These are phyloP conservation scores for Eubucco bourcierii DNA, from an alignment of 2,113 vertebrate genomes.

Conservation along the genomic window DNA sequence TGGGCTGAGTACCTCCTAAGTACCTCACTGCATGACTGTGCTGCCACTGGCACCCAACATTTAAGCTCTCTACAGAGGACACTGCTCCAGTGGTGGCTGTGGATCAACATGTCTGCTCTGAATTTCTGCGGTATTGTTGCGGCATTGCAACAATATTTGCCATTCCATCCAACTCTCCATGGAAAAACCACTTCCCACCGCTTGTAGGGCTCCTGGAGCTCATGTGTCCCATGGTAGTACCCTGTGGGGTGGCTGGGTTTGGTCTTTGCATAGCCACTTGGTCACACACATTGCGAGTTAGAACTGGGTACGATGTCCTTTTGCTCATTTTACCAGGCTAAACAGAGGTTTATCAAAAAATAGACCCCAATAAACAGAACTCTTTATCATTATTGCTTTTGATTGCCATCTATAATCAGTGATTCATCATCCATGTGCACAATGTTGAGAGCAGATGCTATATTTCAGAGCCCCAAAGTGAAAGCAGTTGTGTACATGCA, in stretches of 20 bases:
- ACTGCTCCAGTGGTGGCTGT: background rate
- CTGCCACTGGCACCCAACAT: background rate
- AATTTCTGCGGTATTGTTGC: background rate
- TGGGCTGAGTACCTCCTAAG: background rate
- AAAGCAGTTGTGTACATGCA: background rate
- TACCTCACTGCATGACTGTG: background rate
- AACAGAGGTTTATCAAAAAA: background rate
- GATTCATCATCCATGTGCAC: background rate
- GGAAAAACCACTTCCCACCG: background rate
- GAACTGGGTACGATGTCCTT: background rate
- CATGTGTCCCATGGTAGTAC: fast-evolving
- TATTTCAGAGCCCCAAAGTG: background rate
- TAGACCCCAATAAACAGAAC: background rate
- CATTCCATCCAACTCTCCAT: background rate
- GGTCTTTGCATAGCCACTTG: background rate
- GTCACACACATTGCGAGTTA: background rate
- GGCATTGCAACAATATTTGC: background rate
- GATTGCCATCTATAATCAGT: background rate
- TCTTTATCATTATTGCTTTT: background rate
- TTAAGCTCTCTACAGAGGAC: no score
- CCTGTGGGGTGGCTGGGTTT: background rate
- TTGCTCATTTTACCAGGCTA: background rate
- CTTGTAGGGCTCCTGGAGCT: background rate
- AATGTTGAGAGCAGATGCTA: background rate
- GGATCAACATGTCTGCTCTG: fast-evolving